Conservation (phyloP, 2,797 vertebrate species). For the Onychomys arenicola region DNA sequence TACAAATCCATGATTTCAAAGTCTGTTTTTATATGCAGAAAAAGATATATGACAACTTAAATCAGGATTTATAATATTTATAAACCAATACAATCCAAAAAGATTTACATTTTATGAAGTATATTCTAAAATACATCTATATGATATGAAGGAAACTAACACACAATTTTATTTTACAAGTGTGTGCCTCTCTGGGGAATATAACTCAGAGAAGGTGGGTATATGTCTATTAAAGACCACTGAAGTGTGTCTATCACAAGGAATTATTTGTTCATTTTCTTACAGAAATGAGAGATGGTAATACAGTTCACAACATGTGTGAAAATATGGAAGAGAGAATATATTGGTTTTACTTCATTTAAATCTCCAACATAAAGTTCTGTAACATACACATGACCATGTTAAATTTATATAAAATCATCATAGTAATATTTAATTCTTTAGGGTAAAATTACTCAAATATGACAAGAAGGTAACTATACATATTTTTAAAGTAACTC, state of each 20-base stretch:
- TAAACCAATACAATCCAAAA: slow-evolving; percentile 6
- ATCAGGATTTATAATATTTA: slow-evolving; percentile 38
- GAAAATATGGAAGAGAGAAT: not conserved
- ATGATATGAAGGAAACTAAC: not conserved
- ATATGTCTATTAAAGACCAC: not conserved
- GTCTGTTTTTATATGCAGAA: not conserved
- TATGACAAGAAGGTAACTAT: not conserved
- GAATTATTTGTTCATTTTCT: slow-evolving; percentile 53
- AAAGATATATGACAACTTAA: slow-evolving; percentile 40
- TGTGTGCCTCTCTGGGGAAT: slow-evolving; percentile 19
- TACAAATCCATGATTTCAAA: slow-evolving; percentile 39
- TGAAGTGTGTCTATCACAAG: not conserved
- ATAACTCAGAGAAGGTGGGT: not conserved
- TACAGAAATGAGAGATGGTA: not conserved
- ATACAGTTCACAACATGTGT: slow-evolving; percentile 7
- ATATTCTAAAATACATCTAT: not conserved
- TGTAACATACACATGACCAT: not conserved
- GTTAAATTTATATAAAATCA: not conserved
- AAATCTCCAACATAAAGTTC: not conserved
- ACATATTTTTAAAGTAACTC: not conserved
- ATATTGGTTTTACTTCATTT: slow-evolving; percentile 52
- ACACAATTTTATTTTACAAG: slow-evolving; percentile 39
- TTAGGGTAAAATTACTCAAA: not conserved
- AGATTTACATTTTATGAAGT: slow-evolving; percentile 39
- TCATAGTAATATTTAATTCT: not conserved